phyloP scores from a whole-genome alignment of 2,888 invertebrate genomes.

The Stenchaetothrips biformis region DNA sequence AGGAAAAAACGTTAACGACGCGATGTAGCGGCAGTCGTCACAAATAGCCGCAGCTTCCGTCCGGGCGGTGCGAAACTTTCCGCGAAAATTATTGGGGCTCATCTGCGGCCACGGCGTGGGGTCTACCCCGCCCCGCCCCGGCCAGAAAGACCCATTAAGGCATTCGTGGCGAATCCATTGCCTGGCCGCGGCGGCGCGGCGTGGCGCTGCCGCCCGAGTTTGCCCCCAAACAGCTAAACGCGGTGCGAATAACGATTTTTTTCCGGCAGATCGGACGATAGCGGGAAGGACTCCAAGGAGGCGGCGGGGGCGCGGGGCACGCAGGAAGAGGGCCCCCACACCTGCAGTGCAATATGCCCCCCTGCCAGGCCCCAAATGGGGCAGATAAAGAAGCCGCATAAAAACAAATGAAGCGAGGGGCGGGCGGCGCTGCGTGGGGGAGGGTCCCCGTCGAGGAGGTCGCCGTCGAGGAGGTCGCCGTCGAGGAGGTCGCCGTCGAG shows the following conservation, averaged over 20 bases:
- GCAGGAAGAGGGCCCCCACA: neutral
- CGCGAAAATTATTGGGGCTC: neutral
- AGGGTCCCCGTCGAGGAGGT: no score
- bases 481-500: no score
- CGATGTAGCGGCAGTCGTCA: neutral
- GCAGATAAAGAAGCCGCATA: neutral
- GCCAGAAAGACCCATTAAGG: neutral
- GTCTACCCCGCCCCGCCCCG: neutral
- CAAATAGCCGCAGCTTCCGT: neutral
- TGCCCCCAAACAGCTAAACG: no score
- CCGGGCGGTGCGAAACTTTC: neutral
- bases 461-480: no score
- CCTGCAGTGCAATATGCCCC: neutral
- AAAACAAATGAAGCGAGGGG: neutral
- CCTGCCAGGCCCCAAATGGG: neutral
- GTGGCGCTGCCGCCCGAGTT: no score
- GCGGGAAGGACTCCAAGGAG: neutral
- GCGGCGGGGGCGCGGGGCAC: neutral
- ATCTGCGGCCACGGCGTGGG: neutral
- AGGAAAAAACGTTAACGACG: constrained; percentile 17
- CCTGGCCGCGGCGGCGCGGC: no score
- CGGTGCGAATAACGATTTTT: no score
- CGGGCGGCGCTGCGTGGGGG: neutral
- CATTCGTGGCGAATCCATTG: neutral
- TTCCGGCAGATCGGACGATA: neutral